Conservation (phyloP, 2,113 vertebrate species). For the Oreocharis arfaki region DNA sequence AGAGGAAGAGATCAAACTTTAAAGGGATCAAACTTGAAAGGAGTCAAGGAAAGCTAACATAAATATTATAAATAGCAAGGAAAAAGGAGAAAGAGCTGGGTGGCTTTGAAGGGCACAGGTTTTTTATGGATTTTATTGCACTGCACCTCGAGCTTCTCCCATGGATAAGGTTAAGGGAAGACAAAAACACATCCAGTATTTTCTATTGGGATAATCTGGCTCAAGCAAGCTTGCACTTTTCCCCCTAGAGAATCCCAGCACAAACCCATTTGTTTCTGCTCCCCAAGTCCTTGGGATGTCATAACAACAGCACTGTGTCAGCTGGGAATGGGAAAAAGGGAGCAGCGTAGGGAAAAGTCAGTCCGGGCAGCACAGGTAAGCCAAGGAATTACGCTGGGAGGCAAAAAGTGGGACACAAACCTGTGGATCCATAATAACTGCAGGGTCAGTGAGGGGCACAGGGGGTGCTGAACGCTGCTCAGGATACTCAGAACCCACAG, state of each 20-base stretch:
- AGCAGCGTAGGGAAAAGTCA: rapidly evolving
- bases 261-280: not conserved
- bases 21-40: constrained; percentile 31
- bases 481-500: not conserved
- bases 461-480: not conserved
- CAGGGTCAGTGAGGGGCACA: not conserved
- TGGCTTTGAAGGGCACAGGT: not conserved
- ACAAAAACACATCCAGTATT: not conserved
- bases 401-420: not conserved
- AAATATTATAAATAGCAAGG: not conserved
- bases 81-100: not conserved
- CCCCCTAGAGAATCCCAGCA: not conserved
- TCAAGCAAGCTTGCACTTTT: not conserved
- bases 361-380: not conserved
- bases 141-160: not conserved
- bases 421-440: not conserved
- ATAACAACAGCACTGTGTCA: not conserved
- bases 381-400: not conserved
- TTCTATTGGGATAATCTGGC: not conserved
- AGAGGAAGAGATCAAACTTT: constrained; percentile 5
- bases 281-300: not conserved
- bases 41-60: not conserved
- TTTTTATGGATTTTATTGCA: not conserved
- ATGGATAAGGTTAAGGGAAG: not conserved
- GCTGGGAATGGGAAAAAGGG: not conserved